Evolutionary conservation across 92 coral and sea anemone species (phyloP).

Genomic region (Porites divaricata): DNA sequence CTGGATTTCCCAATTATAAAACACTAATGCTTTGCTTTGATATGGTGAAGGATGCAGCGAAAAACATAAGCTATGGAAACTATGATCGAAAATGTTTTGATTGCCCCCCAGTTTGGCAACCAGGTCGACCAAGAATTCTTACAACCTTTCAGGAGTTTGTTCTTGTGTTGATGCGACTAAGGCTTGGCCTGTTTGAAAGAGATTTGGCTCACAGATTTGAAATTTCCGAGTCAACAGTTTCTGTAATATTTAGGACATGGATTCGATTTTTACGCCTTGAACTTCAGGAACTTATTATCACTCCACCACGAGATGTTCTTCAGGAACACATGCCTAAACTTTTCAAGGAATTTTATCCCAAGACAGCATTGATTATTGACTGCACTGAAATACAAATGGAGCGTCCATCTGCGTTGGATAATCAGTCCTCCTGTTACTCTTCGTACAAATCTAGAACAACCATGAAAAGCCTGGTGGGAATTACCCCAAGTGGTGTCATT

Average conservation of each 20-base stretch:
- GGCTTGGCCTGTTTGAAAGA: neutral
- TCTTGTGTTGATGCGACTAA: neutral
- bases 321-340: constrained; percentile 57
- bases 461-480: constrained; percentile 61
- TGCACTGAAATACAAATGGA: constrained; percentile 64
- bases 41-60: too few species aligned
- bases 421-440: constrained; percentile 59
- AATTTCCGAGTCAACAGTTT: neutral
- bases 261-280: constrained; percentile 47
- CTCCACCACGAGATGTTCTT: constrained; percentile 49
- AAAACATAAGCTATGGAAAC: neutral
- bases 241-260: neutral
- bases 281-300: constrained; percentile 51
- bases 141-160: neutral
- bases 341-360: constrained; percentile 41
- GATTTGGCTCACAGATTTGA: neutral
- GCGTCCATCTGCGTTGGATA: constrained; percentile 48
- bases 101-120: neutral
- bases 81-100: too few species aligned
- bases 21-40: too few species aligned
- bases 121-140: neutral
- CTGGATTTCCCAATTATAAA: too few species aligned
- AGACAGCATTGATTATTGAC: constrained; percentile 39
- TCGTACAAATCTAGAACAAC: constrained; percentile 59
- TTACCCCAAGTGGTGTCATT: constrained; percentile 55